Evolutionary conservation across 2,888 invertebrate genomes (phyloP), one percentile per base, ranked within the genome.

Genomic region (Boloria selene): DNA sequence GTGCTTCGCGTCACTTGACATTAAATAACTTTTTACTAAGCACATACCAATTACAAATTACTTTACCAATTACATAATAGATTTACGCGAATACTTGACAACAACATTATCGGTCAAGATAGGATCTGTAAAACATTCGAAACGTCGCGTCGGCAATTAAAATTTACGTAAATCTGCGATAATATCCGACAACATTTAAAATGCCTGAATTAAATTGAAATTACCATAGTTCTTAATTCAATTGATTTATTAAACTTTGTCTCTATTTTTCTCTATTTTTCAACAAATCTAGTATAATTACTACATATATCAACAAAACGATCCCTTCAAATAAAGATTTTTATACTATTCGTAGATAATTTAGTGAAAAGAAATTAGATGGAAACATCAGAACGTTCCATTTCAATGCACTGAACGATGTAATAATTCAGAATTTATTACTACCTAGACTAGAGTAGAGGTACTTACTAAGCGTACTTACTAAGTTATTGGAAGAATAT

Each of bases 371-470:
- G 10, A 16, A 55, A 18, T 44, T 44, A 18, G 7, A 55, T 0
- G 18, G 44, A 56, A 56, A 42, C 45, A 56, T 56, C 44, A 56
- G n/a, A 56, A 44, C 45, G 10, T 56, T 56, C n/a, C 45, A 45
- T 18, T 56, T 22, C 14, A 3, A 13, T 45, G 45, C n/a, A 45
- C 56, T n/a, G 45, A 22, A n/a, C 56, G 22, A 45, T 13, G 22
- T 56, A 44, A 55, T 45, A 56, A 45, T 44, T 56, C 44, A 22
- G 22, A 22, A 45, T 56, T 45, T 55, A 55, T 10, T 7, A 31
- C 31, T 6, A 31, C 31, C 10, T 7, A 31, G 31, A 31, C 31
- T 31, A 31, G 31, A 31, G 31, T 7, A 7, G 2, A 31, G 31
- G 31, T 31, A 31, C 31, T 31, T 18, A 18, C 18, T 18, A 18